These are phyloP conservation scores for Labeo rohita DNA, from an alignment of 2,113 vertebrate genomes.

Conservation along the genomic window DNA sequence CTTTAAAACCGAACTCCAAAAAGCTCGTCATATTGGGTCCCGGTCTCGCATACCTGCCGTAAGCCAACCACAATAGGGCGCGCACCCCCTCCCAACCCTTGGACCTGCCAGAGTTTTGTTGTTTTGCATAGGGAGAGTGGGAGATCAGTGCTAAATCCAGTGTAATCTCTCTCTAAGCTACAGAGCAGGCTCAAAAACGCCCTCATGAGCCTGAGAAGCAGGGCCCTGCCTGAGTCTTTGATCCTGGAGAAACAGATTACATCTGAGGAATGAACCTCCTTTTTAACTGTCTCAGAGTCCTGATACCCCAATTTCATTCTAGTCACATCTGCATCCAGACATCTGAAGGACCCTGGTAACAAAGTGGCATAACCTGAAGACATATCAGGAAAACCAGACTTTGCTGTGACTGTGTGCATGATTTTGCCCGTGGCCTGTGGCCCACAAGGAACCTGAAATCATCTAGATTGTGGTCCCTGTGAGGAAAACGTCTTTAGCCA, in stretches of 20 bases:
- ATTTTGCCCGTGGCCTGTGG: neutral
- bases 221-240: slow-evolving; percentile 73
- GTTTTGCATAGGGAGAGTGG: slow-evolving; percentile 69
- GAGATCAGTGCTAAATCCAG: slow-evolving; percentile 76
- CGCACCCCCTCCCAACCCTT: slow-evolving; percentile 28
- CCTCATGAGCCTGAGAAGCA: slow-evolving; percentile 74
- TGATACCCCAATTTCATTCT: slow-evolving; percentile 59
- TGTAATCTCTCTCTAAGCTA: slow-evolving; percentile 78
- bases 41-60: slow-evolving; percentile 56
- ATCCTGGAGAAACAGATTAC: slow-evolving; percentile 78
- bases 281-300: slow-evolving; percentile 55
- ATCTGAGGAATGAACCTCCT: slow-evolving; percentile 62
- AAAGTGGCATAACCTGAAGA: slow-evolving; percentile 63
- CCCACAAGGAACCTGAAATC: neutral
- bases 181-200: slow-evolving; percentile 67
- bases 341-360: slow-evolving; percentile 55
- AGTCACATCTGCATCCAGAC: slow-evolving; percentile 63
- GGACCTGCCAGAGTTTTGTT: slow-evolving; percentile 58
- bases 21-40: slow-evolving; percentile 50
- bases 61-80: slow-evolving; percentile 63
- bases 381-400: slow-evolving; percentile 16
- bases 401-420: neutral
- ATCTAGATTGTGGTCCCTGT: neutral
- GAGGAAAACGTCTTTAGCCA: neutral
- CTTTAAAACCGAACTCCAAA: slow-evolving; percentile 57